phyloP scores from a whole-genome alignment of 1,140 invertebrate species.

The Neodiprion virginianus region DNA sequence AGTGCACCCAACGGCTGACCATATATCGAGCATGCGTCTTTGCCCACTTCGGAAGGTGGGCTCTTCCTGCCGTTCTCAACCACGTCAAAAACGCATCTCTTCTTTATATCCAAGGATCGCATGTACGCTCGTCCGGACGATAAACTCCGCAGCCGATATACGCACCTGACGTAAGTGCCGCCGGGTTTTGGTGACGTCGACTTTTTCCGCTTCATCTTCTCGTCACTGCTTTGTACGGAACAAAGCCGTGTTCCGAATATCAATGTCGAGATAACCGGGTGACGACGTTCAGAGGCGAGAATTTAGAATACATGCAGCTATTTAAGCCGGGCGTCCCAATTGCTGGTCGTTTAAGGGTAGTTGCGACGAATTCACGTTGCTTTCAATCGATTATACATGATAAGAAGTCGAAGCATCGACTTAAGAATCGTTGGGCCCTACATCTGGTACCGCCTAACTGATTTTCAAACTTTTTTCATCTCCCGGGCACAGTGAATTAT shows the following conservation, averaged over 20 bases:
- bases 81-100: not conserved
- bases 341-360: no score
- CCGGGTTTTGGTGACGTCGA: conserved; percentile 13
- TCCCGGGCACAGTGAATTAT: no score
- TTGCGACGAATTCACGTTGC: no score
- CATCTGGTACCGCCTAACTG: no score
- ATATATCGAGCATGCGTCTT: not conserved
- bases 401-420: no score
- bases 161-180: conserved; percentile 19
- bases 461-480: no score
- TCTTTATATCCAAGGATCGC: no score
- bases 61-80: conserved; percentile 1
- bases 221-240: not conserved
- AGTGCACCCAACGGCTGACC: not conserved
- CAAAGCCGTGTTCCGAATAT: not conserved
- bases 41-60: not conserved
- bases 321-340: no score
- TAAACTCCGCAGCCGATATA: not conserved
- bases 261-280: not conserved
- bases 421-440: no score
- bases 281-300: not conserved
- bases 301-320: no score
- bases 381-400: no score
- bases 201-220: conserved; percentile 1
- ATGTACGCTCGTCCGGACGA: conserved; percentile 6